A percentile compares a stretch with the other conserved stretches of the same genome.
Conservation (phyloP, 2,797 vertebrate genomes). For the Clarias platycephalus region DNA sequence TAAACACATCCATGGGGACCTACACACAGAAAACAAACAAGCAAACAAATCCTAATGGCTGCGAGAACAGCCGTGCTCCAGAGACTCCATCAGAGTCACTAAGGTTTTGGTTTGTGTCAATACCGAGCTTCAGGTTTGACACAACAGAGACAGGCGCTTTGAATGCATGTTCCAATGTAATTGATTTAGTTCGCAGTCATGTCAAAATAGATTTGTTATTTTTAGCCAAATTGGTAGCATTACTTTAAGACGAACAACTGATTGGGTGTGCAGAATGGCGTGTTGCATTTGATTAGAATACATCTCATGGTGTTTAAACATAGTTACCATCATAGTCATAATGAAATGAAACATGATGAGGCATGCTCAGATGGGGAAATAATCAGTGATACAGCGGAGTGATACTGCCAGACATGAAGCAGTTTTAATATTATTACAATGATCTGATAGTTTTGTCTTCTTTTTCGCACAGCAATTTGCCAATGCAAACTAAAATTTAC, state of each 20-base stretch:
- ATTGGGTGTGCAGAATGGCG: background rate
- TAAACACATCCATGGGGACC: conserved; percentile 59
- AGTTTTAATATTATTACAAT: background rate
- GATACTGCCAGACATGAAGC: background rate
- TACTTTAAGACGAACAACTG: conserved; percentile 25
- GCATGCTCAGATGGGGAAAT: background rate
- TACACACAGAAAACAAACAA: conserved; percentile 57
- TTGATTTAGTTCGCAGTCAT: conserved; percentile 23
- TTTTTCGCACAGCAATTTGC: background rate
- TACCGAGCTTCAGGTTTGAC: conserved; percentile 49
- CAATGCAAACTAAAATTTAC: background rate
- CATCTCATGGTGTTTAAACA: background rate
- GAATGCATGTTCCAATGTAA: conserved; percentile 19
- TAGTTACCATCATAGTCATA: background rate
- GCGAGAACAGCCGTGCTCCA: conserved; percentile 49
- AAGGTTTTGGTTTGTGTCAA: conserved; percentile 55
- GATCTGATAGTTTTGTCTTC: background rate
- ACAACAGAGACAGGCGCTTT: conserved; percentile 43
- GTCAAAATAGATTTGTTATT: conserved; percentile 55
- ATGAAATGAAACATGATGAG: background rate
- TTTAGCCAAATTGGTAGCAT: conserved; percentile 27
- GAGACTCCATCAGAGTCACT: conserved; percentile 53
- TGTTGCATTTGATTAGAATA: background rate
- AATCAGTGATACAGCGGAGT: background rate
- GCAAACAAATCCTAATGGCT: conserved; percentile 59